These are phyloP conservation scores for Lindbergichthys nudifrons DNA, from an alignment of 2,797 vertebrate species.

Conservation along the genomic window DNA sequence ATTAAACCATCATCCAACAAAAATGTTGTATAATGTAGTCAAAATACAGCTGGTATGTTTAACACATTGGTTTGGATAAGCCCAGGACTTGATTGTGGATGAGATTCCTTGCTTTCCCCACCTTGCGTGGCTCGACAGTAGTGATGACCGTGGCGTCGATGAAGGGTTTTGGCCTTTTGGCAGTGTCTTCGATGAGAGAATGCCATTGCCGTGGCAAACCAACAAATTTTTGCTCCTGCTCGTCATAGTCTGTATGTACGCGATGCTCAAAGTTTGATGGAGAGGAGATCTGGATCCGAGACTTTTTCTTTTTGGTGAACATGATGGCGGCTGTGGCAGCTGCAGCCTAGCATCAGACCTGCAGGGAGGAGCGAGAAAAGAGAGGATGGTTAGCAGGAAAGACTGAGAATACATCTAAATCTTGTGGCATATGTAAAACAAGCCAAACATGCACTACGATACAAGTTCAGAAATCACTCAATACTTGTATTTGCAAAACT, in stretches of 20 bases:
- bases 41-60: too few species aligned
- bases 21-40: too few species aligned
- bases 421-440: slow-evolving; percentile 2
- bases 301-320: slow-evolving; percentile 96
- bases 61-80: neutral
- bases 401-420: neutral
- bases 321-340: slow-evolving; percentile 80
- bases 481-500: neutral
- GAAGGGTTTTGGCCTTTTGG: slow-evolving; percentile 93
- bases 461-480: neutral
- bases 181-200: slow-evolving; percentile 95
- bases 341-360: slow-evolving; percentile 81
- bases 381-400: neutral
- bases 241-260: slow-evolving; percentile 94
- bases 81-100: neutral
- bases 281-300: slow-evolving; percentile 94
- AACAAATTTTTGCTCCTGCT: slow-evolving; percentile 94
- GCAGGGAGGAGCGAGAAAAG: slow-evolving; percentile 26
- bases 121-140: slow-evolving; percentile 92
- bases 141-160: slow-evolving; percentile 93
- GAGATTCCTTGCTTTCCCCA: slow-evolving; percentile 47
- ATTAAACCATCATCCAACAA: too few species aligned
- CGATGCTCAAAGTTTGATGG: slow-evolving; percentile 97
- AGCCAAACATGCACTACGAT: neutral
- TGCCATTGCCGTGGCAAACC: slow-evolving; percentile 97